Evolutionary conservation across 2,888 invertebrate genomes (phyloP).

Genomic region (Cephus sareptanus): DNA sequence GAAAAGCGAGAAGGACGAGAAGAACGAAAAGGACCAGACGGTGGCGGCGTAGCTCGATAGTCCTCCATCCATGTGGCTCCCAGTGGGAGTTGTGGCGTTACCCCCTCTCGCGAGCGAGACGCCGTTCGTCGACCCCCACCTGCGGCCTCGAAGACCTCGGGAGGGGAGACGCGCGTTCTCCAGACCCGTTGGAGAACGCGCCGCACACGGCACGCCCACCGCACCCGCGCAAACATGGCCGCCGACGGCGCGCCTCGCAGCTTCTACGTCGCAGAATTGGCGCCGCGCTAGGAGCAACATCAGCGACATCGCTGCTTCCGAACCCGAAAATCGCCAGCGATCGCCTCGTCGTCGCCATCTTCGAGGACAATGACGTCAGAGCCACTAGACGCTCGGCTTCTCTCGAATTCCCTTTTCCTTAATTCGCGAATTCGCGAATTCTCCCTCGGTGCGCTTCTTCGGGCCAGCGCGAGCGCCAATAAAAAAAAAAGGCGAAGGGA

Average conservation of each 20-base stretch:
- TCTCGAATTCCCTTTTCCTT: too few relatives aligned
- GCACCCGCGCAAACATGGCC: conserved; percentile 65
- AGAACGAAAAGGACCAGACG: conserved; percentile 12
- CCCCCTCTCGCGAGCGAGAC: neutral
- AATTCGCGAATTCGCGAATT: too few relatives aligned
- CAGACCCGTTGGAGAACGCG: conserved; percentile 54
- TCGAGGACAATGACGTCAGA: too few relatives aligned
- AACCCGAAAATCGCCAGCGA: too few relatives aligned
- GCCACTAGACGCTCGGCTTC: too few relatives aligned
- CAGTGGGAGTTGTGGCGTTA: neutral
- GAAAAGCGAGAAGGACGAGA: conserved; percentile 20
- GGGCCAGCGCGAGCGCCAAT: too few relatives aligned
- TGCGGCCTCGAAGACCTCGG: conserved; percentile 25
- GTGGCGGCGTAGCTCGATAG: conserved; percentile 1
- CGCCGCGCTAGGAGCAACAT: too few relatives aligned
- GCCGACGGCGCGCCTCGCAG: conserved; percentile 14
- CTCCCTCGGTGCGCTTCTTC: too few relatives aligned
- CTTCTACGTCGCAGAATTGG: conserved; percentile 22
- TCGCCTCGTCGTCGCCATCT: too few relatives aligned
- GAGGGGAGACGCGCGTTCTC: conserved; percentile 50
- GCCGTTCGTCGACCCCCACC: neutral
- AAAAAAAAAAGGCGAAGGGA: too few relatives aligned
- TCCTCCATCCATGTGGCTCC: neutral
- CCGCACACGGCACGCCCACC: conserved; percentile 57
- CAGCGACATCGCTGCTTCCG: too few relatives aligned